phyloP scores from a whole-genome alignment of 2,888 invertebrate genomes.

The Hydropsyche betteni region DNA sequence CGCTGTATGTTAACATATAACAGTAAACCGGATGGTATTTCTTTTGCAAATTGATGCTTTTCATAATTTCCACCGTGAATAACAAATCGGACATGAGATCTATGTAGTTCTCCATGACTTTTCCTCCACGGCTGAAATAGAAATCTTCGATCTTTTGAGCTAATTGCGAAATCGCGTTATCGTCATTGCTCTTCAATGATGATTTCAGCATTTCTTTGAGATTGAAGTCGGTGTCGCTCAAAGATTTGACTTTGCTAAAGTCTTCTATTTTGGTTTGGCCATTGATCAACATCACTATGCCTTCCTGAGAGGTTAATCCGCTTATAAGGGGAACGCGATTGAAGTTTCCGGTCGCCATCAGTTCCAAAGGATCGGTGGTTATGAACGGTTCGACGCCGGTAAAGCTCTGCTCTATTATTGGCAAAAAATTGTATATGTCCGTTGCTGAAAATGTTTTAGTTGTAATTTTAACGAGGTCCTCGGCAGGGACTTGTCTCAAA shows the following conservation, averaged over 20 bases:
- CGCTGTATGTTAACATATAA: conserved; percentile 38
- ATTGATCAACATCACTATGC: background rate
- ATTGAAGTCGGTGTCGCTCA: background rate
- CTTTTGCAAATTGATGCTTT: conserved; percentile 25
- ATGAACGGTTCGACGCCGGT: background rate
- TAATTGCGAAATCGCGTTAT: background rate
- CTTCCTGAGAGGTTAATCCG: conserved; percentile 11
- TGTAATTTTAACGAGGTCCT: background rate
- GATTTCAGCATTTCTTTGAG: background rate
- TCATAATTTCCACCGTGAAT: conserved; percentile 9
- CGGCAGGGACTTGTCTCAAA: conserved; percentile 35
- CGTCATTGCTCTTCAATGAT: background rate
- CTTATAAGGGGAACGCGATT: background rate
- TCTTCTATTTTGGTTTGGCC: background rate
- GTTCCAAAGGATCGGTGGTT: background rate
- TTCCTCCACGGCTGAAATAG: conserved; percentile 38
- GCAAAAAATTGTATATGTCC: background rate
- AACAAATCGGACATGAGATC: conserved; percentile 41
- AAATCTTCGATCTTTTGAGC: conserved; percentile 44
- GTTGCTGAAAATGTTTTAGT: background rate
- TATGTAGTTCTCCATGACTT: conserved; percentile 33
- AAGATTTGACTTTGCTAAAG: background rate
- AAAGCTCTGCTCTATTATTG: background rate
- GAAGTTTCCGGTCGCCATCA: conserved; percentile 8
- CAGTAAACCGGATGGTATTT: background rate